Conservation (phyloP, 1,140 invertebrate genomes). For the Bombus confusus region DNA sequence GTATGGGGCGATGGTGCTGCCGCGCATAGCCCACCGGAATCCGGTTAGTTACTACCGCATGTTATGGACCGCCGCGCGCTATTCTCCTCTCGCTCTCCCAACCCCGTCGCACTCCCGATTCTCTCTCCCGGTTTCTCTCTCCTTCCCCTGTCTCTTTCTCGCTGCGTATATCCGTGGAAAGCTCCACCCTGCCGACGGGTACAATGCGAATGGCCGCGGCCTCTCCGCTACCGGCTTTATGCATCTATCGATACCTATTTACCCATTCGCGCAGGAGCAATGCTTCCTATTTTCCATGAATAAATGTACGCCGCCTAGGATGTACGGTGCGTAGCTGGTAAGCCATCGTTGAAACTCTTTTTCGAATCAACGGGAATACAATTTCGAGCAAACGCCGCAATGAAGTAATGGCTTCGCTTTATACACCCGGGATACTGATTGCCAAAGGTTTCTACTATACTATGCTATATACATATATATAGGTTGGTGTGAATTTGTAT, state of each 20-base stretch:
- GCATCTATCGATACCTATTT: slow-evolving; percentile 72
- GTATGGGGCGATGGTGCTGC: slow-evolving; percentile 73
- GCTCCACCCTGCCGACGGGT: slow-evolving; percentile 74
- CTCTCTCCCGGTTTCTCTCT: slow-evolving; percentile 1
- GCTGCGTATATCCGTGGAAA: slow-evolving; percentile 63
- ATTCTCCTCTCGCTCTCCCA: slow-evolving; percentile 42
- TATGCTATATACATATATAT: too few relatives aligned
- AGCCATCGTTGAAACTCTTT: slow-evolving; percentile 22
- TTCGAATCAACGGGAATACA: neutral
- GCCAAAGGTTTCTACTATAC: neutral
- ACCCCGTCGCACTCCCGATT: slow-evolving; percentile 5
- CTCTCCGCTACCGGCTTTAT: slow-evolving; percentile 62
- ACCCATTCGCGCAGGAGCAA: slow-evolving; percentile 64
- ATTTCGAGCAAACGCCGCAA: neutral
- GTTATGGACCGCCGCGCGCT: slow-evolving; percentile 75
- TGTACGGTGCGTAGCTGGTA: slow-evolving; percentile 22
- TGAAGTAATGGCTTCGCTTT: neutral
- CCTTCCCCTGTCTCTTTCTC: slow-evolving; percentile 14
- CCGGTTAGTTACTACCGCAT: slow-evolving; percentile 81
- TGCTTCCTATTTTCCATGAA: slow-evolving; percentile 62
- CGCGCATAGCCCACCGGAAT: slow-evolving; percentile 78
- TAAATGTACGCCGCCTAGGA: slow-evolving; percentile 47
- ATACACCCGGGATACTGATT: neutral
- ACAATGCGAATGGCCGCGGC: slow-evolving; percentile 69
- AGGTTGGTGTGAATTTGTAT: neutral